Evolutionary conservation across 2,113 vertebrate species (phyloP), one percentile per base, ranked within the genome.

Genomic region (Cromileptes altivelis): DNA sequence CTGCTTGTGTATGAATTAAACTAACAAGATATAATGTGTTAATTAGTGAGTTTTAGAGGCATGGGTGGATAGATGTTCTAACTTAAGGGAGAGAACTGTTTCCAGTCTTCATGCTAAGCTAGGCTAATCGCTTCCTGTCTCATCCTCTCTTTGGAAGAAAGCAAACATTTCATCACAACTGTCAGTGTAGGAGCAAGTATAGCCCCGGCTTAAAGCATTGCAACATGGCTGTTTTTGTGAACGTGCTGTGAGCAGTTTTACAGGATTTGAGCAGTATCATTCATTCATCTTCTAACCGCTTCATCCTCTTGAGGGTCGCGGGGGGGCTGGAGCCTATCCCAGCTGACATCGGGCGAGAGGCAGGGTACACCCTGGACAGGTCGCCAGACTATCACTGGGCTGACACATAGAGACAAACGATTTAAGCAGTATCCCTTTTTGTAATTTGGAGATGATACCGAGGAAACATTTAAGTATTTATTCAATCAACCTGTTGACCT

Each of bases 231-330:
- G 58, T 40, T 50, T 64, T 19, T 15, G n/a, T 19, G 37, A 70
- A 60, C 1, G 11, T 70, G 15, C 12, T 18, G 33, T 53, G 47
- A 27, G 61, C 17, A 57, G 18, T 69, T 57, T n/a, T 7, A 17
- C 18, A 63, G 74, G 50, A 84, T 81, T 70, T 25, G 70, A 78
- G 61, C 15, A 27, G 56, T 57, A 23, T 42, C 53, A n/a, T n/a
- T n/a, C n/a, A n/a, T n/a, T n/a, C n/a, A n/a, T n/a, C n/a, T n/a
- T n/a, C n/a, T n/a, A n/a, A n/a, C n/a, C n/a, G n/a, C n/a, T n/a
- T n/a, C n/a, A n/a, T n/a, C n/a, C n/a, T n/a, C n/a, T n/a, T n/a
- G n/a, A n/a, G n/a, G n/a, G n/a, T n/a, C n/a, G n/a, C n/a, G n/a
- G n/a, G n/a, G n/a, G n/a, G n/a, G n/a, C n/a, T n/a, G n/a, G n/a